Percentiles rank a stretch among this genome's conserved stretches.
Evolutionary conservation across 1,140 invertebrate species (phyloP).

Genomic region (Drusus annulatus): DNA sequence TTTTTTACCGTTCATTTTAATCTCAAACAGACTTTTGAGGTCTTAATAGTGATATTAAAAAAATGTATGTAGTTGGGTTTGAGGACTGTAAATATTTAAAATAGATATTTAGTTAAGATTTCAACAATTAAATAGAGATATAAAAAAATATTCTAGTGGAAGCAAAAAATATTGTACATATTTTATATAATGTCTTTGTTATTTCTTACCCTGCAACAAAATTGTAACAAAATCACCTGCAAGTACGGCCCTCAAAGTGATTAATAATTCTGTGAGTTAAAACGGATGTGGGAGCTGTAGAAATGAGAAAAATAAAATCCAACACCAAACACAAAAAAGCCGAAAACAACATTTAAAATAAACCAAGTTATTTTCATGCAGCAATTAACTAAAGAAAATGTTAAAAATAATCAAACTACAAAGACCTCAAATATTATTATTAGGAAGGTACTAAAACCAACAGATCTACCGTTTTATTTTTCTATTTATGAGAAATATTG

Average conservation of each 20-base stretch:
- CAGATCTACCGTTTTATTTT: constrained; percentile 6
- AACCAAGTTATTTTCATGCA: constrained; percentile 20
- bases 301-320: constrained; percentile 31
- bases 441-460: constrained; percentile 5
- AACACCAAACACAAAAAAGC: constrained; percentile 23
- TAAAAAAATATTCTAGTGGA: too few species aligned
- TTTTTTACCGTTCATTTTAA: too few species aligned
- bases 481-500: constrained; percentile 14
- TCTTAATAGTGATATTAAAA: too few species aligned
- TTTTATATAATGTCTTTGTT: neutral
- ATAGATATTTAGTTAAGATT: too few species aligned
- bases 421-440: neutral
- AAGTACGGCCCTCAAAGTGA: neutral
- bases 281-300: neutral
- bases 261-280: neutral
- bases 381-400: neutral
- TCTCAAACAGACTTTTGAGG: too few species aligned
- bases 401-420: constrained; percentile 9
- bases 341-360: constrained; percentile 24
- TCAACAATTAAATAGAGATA: too few species aligned
- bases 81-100: too few species aligned
- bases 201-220: neutral
- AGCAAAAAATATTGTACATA: too few species aligned
- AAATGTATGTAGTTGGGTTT: too few species aligned
- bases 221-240: neutral